Base-by-base conservation (phyloP, 2,113 vertebrate species). In the Carettochelys insculpta region DNA sequence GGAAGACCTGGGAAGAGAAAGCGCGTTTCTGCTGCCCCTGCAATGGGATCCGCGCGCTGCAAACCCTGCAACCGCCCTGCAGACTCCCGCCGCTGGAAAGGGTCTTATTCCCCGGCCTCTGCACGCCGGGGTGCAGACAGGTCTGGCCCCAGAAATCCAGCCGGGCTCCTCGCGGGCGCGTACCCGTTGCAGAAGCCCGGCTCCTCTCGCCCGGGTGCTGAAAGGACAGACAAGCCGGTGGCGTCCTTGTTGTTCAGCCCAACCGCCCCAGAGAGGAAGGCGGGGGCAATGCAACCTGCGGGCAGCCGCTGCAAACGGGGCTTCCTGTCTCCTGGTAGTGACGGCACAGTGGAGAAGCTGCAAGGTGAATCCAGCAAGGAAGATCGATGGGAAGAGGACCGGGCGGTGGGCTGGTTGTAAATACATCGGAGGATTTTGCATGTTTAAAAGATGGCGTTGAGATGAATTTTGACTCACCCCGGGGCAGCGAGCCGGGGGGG, bases 361-460 rank as follows among this genome's bases (percentile, higher is more conserved):
- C 41, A 75, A 22, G 38, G 20, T 41, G 38, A 38, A 2, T 9
- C 6, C 65, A 29, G 78, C 5, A 22, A 17, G 3, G 27, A 71
- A 2, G n/a, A 43, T 6, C 14, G 48, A 14, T 41, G 11, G 3
- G 51, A 41, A 34, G 4, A 12, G 17, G 52, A 20, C 73, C 3
- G 2, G n/a, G n/a, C n/a, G n/a, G 16, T 41, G 4, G 34, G 52
- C 25, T 24, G 38, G 31, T 27, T 25, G 78, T 2, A 0, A 5
- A 38, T 38, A 8, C 2, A 31, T 5, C 2, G 73, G 47, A 61
- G 34, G 38, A 2, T 13, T 41, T 31, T 27, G 11, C 4, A 75
- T 47, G 43, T 4, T 48, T 25, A 25, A 34, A 38, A 31, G 41
- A 2, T 0, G 3, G 45, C 4, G 0, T 10, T 17, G 34, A n/a